Evolutionary conservation across 2,888 invertebrate genomes (phyloP).

Genomic region (Eupithecia centaureata): DNA sequence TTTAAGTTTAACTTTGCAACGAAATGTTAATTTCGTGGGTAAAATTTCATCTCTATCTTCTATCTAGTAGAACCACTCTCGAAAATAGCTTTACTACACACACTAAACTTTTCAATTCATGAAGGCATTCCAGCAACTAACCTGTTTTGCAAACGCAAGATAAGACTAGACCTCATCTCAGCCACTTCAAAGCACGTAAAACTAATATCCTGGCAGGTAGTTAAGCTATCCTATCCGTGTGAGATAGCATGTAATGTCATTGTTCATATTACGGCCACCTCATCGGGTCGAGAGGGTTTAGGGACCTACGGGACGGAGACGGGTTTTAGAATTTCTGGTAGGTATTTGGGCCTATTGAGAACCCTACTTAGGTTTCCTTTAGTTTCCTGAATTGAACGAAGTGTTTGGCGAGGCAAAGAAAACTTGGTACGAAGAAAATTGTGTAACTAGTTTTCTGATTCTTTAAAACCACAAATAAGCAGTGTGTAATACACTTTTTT

Average conservation of each 20-base stretch:
- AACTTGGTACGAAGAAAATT: not conserved
- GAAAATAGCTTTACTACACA: not conserved
- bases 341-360: not conserved
- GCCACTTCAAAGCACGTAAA: constrained; percentile 7
- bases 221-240: not conserved
- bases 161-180: constrained; percentile 1
- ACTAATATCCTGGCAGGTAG: constrained; percentile 9
- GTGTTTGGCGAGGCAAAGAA: not conserved
- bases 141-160: not conserved
- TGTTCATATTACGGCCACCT: constrained; percentile 14
- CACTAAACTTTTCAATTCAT: not conserved
- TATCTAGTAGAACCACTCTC: not conserved
- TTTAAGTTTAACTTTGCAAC: no score
- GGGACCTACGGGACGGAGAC: not conserved
- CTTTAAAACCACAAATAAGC: not conserved
- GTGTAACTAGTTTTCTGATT: no score
- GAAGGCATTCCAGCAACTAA: not conserved
- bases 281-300: constrained; percentile 3
- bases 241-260: constrained; percentile 16
- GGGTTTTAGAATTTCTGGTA: not conserved
- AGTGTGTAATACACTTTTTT: not conserved
- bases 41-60: no score
- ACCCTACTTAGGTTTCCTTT: not conserved
- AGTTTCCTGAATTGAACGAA: not conserved
- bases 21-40: no score